Evolutionary conservation across 2,888 invertebrate species (phyloP).

Genomic region (Mesoligia furuncula): DNA sequence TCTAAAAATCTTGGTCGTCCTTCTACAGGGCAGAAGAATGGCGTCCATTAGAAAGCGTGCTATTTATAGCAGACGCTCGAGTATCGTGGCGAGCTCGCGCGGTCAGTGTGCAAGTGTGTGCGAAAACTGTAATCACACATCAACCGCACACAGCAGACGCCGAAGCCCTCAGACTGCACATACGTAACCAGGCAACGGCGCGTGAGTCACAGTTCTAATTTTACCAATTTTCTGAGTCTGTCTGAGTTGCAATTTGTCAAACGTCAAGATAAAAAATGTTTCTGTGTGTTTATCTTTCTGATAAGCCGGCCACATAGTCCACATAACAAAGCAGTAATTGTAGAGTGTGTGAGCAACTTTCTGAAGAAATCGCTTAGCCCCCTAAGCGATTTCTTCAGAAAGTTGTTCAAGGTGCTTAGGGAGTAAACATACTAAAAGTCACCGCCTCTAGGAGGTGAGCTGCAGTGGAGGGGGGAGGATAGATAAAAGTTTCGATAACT

Average conservation of each 20-base stretch:
- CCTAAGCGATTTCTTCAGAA: too few relatives aligned
- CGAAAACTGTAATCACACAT: conserved; percentile 93
- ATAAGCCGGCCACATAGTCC: conserved; percentile 27
- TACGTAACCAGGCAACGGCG: conserved; percentile 83
- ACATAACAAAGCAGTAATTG: too few relatives aligned
- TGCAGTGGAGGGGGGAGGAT: too few relatives aligned
- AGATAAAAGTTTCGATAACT: too few relatives aligned
- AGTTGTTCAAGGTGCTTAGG: too few relatives aligned
- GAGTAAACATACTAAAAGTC: too few relatives aligned
- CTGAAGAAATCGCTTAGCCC: too few relatives aligned
- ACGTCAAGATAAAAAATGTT: conserved; percentile 10
- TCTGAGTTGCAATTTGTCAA: not conserved
- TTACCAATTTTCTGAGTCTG: conserved; percentile 8
- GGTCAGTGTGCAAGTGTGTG: conserved; percentile 86
- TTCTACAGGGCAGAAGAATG: conserved; percentile 91
- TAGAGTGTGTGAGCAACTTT: too few relatives aligned
- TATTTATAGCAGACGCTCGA: conserved; percentile 93
- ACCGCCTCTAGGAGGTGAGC: too few relatives aligned
- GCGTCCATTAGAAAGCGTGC: conserved; percentile 92
- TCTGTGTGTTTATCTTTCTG: conserved; percentile 6
- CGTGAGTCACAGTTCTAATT: conserved; percentile 70
- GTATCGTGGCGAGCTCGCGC: conserved; percentile 91
- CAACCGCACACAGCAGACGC: conserved; percentile 93
- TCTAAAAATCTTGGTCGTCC: not conserved
- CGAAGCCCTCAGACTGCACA: conserved; percentile 88